Percentiles rank a stretch among this genome's conserved stretches.
phyloP scores from a whole-genome alignment of 2,888 invertebrate genomes.

The Scrobipalpa atriplicella region DNA sequence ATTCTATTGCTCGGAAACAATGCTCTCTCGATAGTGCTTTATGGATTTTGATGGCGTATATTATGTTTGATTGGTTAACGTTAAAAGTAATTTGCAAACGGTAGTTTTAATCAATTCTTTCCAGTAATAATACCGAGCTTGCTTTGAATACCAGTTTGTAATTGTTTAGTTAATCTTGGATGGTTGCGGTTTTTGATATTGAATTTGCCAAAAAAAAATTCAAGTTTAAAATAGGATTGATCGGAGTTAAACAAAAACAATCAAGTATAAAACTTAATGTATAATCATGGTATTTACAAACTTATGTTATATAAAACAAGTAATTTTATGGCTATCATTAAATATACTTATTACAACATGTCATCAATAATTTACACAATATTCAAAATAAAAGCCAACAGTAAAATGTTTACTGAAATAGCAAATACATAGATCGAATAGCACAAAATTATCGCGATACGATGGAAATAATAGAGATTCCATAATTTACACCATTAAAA shows the following conservation, averaged over 20 bases:
- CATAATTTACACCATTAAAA: slow-evolving; percentile 74
- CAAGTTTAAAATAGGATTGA: not conserved
- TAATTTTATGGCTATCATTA: slow-evolving; percentile 80
- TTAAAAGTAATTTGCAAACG: slow-evolving; percentile 5
- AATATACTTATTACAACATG: slow-evolving; percentile 80
- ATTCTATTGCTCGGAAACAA: slow-evolving; percentile 45
- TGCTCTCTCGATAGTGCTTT: slow-evolving; percentile 26
- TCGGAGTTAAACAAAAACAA: slow-evolving; percentile 71
- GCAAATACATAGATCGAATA: slow-evolving; percentile 65
- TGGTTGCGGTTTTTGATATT: not conserved
- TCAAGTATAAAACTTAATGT: slow-evolving; percentile 82
- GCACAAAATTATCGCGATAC: slow-evolving; percentile 71
- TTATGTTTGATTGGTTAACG: slow-evolving; percentile 13
- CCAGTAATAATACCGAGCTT: not conserved
- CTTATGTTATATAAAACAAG: slow-evolving; percentile 82
- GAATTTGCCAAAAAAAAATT: not conserved
- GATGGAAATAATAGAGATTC: slow-evolving; percentile 79
- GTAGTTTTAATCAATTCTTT: slow-evolving; percentile 17
- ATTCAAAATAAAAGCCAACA: slow-evolving; percentile 79
- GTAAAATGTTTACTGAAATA: slow-evolving; percentile 74
- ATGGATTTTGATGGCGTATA: slow-evolving; percentile 13
- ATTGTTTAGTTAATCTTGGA: not conserved
- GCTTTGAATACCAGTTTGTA: slow-evolving; percentile 8
- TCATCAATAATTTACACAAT: slow-evolving; percentile 80
- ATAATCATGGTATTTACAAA: slow-evolving; percentile 82